A percentile compares a stretch with the other conserved stretches of the same genome.
These are phyloP conservation scores for Ictidomys tridecemlineatus DNA, from an alignment of 2,113 vertebrate genomes.

Conservation along the genomic window DNA sequence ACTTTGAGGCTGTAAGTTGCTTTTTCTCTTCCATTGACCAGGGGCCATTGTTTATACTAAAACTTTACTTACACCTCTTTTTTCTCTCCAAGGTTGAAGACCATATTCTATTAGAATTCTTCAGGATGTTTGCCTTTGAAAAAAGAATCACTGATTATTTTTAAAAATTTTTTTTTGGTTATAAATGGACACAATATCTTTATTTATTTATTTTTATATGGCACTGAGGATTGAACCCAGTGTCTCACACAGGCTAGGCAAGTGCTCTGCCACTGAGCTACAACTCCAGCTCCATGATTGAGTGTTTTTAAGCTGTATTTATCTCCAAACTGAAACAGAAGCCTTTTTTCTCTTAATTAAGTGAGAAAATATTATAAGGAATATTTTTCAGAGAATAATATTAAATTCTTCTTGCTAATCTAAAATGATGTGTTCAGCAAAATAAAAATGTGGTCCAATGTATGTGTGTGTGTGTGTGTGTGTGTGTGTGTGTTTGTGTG, in stretches of 20 bases:
- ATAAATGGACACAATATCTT: too few relatives aligned
- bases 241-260: too few relatives aligned
- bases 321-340: neutral
- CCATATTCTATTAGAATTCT: neutral
- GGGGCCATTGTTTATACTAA: neutral
- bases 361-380: neutral
- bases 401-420: neutral
- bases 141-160: neutral
- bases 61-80: neutral
- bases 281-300: too few relatives aligned
- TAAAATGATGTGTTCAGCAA: neutral
- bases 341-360: neutral
- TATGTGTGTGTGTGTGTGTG: neutral
- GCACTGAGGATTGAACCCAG: too few relatives aligned
- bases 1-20: accelerated
- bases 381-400: neutral
- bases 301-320: neutral
- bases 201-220: too few relatives aligned
- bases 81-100: neutral
- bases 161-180: too few relatives aligned
- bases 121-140: accelerated
- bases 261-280: too few relatives aligned
- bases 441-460: neutral
- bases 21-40: neutral
- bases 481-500: too few relatives aligned